phyloP scores from a whole-genome alignment of 2,888 invertebrate genomes.

The Lamellibrachia satsuma region DNA sequence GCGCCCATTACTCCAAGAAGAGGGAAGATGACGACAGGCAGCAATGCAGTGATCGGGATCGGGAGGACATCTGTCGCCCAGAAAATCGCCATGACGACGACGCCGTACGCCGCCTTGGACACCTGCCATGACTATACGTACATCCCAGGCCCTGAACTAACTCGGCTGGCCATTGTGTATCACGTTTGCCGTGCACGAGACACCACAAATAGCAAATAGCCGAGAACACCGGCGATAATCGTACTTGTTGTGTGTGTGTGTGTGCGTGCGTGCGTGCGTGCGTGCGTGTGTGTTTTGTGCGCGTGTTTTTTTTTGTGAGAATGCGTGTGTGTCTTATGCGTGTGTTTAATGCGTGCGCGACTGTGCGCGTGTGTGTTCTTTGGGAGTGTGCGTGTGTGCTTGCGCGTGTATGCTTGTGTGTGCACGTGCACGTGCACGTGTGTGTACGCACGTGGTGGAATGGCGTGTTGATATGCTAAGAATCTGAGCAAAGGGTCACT shows the following conservation, averaged over 20 bases:
- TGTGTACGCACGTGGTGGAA: not conserved
- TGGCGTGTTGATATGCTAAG: not conserved
- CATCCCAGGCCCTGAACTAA: too few species aligned
- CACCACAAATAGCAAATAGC: too few species aligned
- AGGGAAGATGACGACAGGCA: slow-evolving; percentile 23
- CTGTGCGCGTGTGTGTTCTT: not conserved
- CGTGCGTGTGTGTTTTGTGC: not conserved
- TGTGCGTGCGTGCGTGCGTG: not conserved
- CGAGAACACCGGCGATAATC: too few species aligned
- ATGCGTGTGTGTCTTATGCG: not conserved
- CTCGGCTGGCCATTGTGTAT: not conserved
- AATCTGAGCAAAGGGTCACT: not conserved
- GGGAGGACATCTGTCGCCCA: slow-evolving; percentile 18
- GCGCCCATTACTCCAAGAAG: slow-evolving; percentile 20
- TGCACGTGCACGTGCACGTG: not conserved
- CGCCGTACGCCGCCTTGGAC: slow-evolving; percentile 20
- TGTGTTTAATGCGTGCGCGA: not conserved
- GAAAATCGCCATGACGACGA: slow-evolving; percentile 20
- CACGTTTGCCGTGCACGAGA: not conserved
- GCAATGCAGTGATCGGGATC: slow-evolving; percentile 20
- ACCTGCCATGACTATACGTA: too few species aligned
- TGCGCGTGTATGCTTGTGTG: not conserved
- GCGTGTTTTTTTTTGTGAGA: not conserved
- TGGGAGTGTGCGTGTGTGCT: not conserved
- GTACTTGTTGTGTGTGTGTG: not conserved